These are phyloP conservation scores for Seira sanloemensis DNA, from an alignment of 2,888 invertebrate genomes.

Conservation along the genomic window DNA sequence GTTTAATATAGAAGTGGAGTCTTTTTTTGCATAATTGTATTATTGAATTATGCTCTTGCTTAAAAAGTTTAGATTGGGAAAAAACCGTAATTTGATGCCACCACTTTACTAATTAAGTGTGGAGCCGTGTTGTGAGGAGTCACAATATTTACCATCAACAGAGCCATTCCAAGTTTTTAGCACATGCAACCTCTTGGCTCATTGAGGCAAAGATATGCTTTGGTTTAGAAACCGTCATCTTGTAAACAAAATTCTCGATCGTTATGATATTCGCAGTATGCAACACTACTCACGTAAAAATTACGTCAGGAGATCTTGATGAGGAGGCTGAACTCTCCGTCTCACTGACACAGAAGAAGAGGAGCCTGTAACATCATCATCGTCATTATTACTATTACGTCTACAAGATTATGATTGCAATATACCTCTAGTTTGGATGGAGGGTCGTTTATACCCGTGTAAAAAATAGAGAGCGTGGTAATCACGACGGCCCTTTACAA, in stretches of 20 bases:
- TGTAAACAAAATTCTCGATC: constrained; percentile 34
- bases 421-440: too few species aligned
- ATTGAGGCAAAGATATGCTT: too few species aligned
- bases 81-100: constrained; percentile 45
- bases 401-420: neutral
- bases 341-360: constrained; percentile 35
- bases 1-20: too few species aligned
- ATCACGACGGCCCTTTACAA: neutral
- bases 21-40: too few species aligned
- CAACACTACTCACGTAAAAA: neutral
- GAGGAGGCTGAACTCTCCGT: neutral
- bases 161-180: neutral
- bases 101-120: neutral
- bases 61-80: too few species aligned
- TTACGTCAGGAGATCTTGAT: neutral
- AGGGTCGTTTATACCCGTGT: too few species aligned
- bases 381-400: neutral
- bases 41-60: too few species aligned
- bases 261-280: too few species aligned
- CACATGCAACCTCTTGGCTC: constrained; percentile 18
- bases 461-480: neutral
- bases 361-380: constrained; percentile 8
- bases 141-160: neutral
- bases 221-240: constrained; percentile 35
- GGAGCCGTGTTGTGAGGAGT: neutral